Conservation (phyloP, 2,797 vertebrate genomes). For the Sebastes itinus region DNA sequence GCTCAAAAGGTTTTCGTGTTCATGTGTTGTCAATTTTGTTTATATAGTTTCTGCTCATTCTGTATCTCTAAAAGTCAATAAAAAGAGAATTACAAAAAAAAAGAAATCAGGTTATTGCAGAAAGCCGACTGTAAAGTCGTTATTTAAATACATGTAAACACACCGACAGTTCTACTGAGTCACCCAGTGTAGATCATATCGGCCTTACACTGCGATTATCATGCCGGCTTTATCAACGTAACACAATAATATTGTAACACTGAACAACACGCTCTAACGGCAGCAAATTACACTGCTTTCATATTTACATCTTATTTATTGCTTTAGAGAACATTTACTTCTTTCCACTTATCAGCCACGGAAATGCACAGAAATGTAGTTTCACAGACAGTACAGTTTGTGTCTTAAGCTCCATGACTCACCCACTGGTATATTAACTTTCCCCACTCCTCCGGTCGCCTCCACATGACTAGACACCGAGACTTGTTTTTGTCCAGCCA, state of each 20-base stretch:
- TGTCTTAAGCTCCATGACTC: constrained; percentile 64
- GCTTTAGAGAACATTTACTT: constrained; percentile 7
- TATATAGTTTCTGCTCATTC: no score
- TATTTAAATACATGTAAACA: no score
- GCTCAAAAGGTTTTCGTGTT: no score
- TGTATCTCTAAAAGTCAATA: no score
- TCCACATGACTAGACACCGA: constrained; percentile 98
- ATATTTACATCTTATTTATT: not conserved
- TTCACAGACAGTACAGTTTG: not conserved
- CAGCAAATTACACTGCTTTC: not conserved
- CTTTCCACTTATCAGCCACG: not conserved
- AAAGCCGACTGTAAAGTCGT: not conserved
- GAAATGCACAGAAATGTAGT: not conserved
- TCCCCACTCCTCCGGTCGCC: constrained; percentile 97
- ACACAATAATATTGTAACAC: not conserved
- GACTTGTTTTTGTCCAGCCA: constrained; percentile 99
- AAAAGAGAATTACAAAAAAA: no score
- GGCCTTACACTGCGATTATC: not conserved
- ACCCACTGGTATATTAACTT: constrained; percentile 99
- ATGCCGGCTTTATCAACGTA: not conserved
- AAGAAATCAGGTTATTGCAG: not conserved
- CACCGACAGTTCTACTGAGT: not conserved
- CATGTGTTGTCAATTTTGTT: no score
- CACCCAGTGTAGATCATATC: not conserved
- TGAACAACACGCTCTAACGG: not conserved